Percentiles rank a stretch among this genome's conserved stretches.
phyloP scores from a whole-genome alignment of 2,888 invertebrate species.

The Thecocarcelia acutangulata region DNA sequence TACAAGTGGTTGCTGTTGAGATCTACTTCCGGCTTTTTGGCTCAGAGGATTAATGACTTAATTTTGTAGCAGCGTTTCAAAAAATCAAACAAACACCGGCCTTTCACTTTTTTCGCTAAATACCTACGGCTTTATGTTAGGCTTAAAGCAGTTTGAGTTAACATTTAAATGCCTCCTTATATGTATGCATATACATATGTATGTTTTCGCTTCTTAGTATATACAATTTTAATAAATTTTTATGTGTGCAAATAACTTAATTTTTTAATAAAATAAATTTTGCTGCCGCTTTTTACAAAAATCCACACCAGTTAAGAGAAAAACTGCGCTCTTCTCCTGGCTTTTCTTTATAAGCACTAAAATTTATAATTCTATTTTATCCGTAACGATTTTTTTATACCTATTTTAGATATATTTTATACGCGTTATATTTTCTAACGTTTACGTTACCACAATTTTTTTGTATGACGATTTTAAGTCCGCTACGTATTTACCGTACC shows the following conservation, averaged over 20 bases:
- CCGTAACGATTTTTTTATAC: conserved; percentile 5
- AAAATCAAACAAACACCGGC: conserved; percentile 40
- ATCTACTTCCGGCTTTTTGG: conserved; percentile 37
- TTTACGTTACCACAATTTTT: conserved; percentile 13
- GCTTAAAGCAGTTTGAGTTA: background rate
- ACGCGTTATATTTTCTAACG: conserved; percentile 16
- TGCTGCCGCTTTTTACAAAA: conserved; percentile 10
- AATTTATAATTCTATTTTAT: conserved; percentile 10
- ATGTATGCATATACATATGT: too few relatives aligned
- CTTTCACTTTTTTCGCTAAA: conserved; percentile 33
- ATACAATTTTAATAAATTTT: background rate
- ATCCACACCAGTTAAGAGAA: conserved; percentile 19
- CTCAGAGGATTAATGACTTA: conserved; percentile 55
- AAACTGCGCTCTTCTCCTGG: background rate
- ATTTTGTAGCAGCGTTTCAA: conserved; percentile 43
- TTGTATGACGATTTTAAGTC: conserved; percentile 25
- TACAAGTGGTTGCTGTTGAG: conserved; percentile 57
- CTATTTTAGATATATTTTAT: background rate
- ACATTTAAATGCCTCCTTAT: background rate
- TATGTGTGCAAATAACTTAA: background rate
- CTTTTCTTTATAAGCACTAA: background rate
- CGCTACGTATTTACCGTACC: conserved; percentile 70
- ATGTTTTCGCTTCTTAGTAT: background rate
- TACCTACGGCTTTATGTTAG: conserved; percentile 51
- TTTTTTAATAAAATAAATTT: conserved; percentile 2